Evolutionary conservation across 2,113 vertebrate genomes (phyloP).

Genomic region (Mugil cephalus): DNA sequence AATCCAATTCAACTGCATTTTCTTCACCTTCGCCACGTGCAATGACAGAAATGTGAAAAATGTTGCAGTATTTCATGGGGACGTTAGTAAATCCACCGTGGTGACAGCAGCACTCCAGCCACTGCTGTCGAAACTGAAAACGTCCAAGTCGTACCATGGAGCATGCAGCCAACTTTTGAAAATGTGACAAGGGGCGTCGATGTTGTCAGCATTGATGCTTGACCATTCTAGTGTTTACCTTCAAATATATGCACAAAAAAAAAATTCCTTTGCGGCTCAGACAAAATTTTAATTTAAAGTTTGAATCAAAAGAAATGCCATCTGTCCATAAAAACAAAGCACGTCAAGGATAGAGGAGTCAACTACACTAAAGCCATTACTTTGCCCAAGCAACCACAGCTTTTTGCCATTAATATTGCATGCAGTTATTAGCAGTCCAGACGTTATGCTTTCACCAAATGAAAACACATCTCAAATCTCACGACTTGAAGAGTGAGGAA

Average conservation of each 20-base stretch:
- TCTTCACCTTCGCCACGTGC: conserved; percentile 4
- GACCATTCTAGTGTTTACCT: not conserved
- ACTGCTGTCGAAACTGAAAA: conserved; percentile 6
- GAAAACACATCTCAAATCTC: conserved; percentile 22
- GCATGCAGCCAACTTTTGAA: not conserved
- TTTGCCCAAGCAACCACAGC: conserved; percentile 10
- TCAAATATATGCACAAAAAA: conserved; percentile 7
- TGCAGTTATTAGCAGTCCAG: conserved; percentile 18
- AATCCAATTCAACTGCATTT: conserved; percentile 18
- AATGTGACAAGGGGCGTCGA: not conserved
- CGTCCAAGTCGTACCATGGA: not conserved
- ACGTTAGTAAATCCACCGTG: conserved; percentile 14
- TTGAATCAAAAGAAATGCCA: too few relatives aligned
- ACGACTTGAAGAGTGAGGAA: conserved; percentile 7
- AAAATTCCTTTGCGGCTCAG: not conserved
- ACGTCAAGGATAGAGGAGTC: conserved; percentile 26
- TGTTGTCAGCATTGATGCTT: not conserved
- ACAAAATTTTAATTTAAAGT: not conserved
- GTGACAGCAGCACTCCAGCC: not conserved
- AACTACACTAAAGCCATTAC: conserved; percentile 31
- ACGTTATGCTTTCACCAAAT: conserved; percentile 18
- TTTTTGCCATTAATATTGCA: conserved; percentile 46
- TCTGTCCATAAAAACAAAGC: conserved; percentile 13
- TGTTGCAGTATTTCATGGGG: conserved; percentile 23
- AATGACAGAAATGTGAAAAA: conserved; percentile 28